phyloP scores from a whole-genome alignment of 2,797 vertebrate species.

The Mallotus villosus region DNA sequence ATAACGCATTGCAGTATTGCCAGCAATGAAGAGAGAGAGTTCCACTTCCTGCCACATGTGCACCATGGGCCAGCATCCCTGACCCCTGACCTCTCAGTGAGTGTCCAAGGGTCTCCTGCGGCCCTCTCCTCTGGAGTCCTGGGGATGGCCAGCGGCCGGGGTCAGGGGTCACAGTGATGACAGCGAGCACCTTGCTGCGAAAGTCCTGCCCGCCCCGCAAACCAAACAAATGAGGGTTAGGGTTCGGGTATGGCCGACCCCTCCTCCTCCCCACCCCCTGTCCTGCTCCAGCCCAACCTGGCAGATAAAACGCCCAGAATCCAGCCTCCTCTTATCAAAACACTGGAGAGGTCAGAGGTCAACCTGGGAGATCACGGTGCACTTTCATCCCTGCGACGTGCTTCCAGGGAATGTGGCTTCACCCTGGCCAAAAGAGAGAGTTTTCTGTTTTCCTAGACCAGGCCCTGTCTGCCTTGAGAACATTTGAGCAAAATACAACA shows the following conservation, averaged over 20 bases:
- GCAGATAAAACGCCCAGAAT: constrained; percentile 68
- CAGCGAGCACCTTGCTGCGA: constrained; percentile 79
- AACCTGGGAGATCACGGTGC: constrained; percentile 65
- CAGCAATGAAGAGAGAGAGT: constrained; percentile 13
- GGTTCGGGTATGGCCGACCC: constrained; percentile 40
- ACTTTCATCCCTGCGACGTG: constrained; percentile 68
- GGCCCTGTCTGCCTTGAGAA: constrained; percentile 42
- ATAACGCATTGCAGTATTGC: neutral
- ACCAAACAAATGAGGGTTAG: constrained; percentile 69
- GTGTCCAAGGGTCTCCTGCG: constrained; percentile 57
- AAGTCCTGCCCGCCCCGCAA: constrained; percentile 68
- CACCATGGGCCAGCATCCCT: constrained; percentile 55
- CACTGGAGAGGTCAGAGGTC: constrained; percentile 67
- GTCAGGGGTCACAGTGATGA: constrained; percentile 78
- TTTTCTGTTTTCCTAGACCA: constrained; percentile 74
- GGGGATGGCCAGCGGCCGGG: constrained; percentile 55
- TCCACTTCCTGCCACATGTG: constrained; percentile 59
- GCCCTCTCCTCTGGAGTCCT: constrained; percentile 57
- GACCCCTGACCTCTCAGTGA: constrained; percentile 63
- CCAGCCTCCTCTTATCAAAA: constrained; percentile 69
- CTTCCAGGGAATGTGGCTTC: constrained; percentile 57
- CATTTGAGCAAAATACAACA: neutral
- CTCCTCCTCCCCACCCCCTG: constrained; percentile 57
- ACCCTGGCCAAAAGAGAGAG: constrained; percentile 67
- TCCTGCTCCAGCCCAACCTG: constrained; percentile 48